phyloP scores from a whole-genome alignment of 2,888 invertebrate genomes.

The Callimorpha dominula region DNA sequence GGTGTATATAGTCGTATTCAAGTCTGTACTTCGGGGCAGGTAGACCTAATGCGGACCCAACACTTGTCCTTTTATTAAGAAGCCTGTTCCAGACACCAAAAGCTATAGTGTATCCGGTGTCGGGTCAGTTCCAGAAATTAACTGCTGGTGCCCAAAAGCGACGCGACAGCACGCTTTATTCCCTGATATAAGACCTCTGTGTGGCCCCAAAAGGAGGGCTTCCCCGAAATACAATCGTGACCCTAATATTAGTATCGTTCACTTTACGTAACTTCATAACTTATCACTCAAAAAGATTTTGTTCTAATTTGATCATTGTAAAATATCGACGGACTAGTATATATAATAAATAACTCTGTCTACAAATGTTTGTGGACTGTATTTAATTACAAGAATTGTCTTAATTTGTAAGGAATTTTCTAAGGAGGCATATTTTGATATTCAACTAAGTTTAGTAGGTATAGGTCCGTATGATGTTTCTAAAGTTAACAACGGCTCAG shows the following conservation, averaged over 20 bases:
- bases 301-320: no score
- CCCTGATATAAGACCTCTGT: background rate
- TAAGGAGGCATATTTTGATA: no score
- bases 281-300: no score
- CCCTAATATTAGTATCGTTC: background rate
- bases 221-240: background rate
- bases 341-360: background rate
- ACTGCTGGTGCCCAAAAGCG: background rate
- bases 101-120: background rate
- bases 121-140: background rate
- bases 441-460: background rate
- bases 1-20: background rate
- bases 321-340: background rate
- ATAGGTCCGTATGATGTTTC: background rate
- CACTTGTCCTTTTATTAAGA: background rate
- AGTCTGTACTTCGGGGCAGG: background rate
- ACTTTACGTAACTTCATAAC: no score
- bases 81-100: background rate
- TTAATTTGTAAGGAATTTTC: no score
- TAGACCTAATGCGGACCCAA: background rate
- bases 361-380: background rate
- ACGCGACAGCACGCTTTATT: background rate
- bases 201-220: background rate
- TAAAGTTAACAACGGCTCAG: background rate
- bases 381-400: background rate